These are phyloP conservation scores for Meloidogyne hapla DNA, from an alignment of 1,140 invertebrate species.

Conservation along the genomic window DNA sequence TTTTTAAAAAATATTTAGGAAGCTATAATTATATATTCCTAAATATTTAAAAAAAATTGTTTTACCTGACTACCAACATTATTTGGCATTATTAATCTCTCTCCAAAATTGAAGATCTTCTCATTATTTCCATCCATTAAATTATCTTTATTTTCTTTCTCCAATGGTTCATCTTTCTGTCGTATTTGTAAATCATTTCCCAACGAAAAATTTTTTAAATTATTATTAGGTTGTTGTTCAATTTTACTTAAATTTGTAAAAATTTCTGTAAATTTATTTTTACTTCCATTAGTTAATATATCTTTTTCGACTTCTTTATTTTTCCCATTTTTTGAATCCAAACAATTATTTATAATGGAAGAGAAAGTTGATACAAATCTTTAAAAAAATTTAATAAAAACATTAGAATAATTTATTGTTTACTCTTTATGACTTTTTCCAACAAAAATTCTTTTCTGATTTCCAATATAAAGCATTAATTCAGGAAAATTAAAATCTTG, in stretches of 20 bases:
- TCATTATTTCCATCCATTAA: no score
- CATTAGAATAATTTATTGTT: background rate
- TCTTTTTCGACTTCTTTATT: background rate
- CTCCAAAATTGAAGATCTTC: background rate
- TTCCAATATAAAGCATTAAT: constrained; percentile 34
- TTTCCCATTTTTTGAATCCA: background rate
- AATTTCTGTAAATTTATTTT: background rate
- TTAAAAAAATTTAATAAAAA: constrained; percentile 8
- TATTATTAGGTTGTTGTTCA: background rate
- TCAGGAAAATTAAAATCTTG: constrained; percentile 38
- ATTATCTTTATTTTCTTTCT: background rate
- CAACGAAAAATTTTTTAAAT: background rate
- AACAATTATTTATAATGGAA: constrained; percentile 30
- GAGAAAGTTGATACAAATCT: constrained; percentile 30
- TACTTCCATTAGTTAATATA: background rate
- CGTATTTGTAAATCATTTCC: background rate
- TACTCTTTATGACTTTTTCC: constrained; percentile 18
- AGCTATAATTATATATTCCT: no score
- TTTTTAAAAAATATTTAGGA: no score
- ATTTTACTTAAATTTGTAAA: no score
- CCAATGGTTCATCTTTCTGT: background rate
- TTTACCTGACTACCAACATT: no score
- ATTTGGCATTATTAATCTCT: background rate
- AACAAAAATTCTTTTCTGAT: constrained; percentile 31
- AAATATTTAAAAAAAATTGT: no score